Conservation (phyloP, 2,888 invertebrate species). For the Apamea sordens region DNA sequence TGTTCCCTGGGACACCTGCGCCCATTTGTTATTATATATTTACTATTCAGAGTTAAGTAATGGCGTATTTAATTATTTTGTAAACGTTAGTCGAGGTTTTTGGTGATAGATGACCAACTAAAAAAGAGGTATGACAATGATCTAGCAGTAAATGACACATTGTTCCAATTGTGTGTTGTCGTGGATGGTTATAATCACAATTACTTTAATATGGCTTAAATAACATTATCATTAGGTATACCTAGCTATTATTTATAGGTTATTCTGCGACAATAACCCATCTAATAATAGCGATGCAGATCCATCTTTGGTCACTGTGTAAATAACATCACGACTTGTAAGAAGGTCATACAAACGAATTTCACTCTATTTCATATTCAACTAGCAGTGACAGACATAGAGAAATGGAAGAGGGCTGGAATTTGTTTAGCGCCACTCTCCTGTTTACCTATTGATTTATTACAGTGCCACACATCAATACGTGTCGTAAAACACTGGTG, state of each 20-base stretch:
- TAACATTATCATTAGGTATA: not conserved
- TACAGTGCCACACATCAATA: conserved; percentile 5
- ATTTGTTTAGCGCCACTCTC: conserved; percentile 18
- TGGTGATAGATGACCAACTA: not conserved
- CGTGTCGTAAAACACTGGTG: conserved; percentile 14
- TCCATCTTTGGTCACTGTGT: not conserved
- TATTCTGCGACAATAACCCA: not conserved
- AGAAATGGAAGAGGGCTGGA: conserved; percentile 26
- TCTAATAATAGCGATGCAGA: not conserved
- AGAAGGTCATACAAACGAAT: not conserved
- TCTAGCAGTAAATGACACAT: not conserved
- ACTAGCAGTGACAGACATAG: conserved; percentile 39
- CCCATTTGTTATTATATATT: conserved; percentile 52
- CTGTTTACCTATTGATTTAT: conserved; percentile 40
- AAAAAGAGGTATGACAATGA: not conserved
- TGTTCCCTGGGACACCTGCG: conserved; percentile 69
- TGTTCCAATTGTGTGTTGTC: no score
- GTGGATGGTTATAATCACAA: not conserved
- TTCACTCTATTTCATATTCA: conserved; percentile 39
- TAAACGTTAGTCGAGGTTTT: conserved; percentile 18
- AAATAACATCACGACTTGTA: not conserved
- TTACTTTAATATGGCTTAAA: not conserved
- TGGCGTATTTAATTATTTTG: conserved; percentile 37
- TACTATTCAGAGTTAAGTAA: conserved; percentile 47
- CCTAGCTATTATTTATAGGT: not conserved